Percentiles rank a stretch among this genome's conserved stretches.
Evolutionary conservation across 2,888 invertebrate genomes (phyloP).

Genomic region (Eupithecia centaureata): DNA sequence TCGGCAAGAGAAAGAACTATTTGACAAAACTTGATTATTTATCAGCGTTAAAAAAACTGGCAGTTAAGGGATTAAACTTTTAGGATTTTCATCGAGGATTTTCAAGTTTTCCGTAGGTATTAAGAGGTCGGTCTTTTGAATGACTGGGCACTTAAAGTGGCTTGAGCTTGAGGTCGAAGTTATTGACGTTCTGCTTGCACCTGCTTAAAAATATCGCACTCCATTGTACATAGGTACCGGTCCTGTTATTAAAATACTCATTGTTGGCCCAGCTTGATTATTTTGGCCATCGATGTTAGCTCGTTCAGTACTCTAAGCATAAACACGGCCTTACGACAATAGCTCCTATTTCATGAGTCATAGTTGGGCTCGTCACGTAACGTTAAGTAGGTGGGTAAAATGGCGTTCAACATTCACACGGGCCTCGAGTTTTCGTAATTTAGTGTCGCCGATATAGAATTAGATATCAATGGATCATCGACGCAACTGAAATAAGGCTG

Average conservation of each 20-base stretch:
- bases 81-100: too few relatives aligned
- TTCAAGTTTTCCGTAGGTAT: too few relatives aligned
- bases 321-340: conserved; percentile 14
- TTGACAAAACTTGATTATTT: too few relatives aligned
- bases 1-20: too few relatives aligned
- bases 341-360: conserved; percentile 33
- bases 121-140: too few relatives aligned
- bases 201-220: background rate
- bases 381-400: conserved; percentile 2
- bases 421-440: background rate
- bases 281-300: background rate
- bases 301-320: background rate
- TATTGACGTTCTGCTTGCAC: background rate
- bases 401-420: background rate
- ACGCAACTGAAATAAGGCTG: background rate
- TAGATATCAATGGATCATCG: too few relatives aligned
- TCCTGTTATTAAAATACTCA: background rate
- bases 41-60: too few relatives aligned
- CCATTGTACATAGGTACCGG: background rate
- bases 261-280: background rate
- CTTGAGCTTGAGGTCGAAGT: background rate
- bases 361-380: conserved; percentile 15
- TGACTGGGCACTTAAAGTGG: too few relatives aligned
- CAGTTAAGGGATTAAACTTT: too few relatives aligned
- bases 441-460: background rate